phyloP scores from a whole-genome alignment of 1,140 invertebrate genomes.

The Trichonephila inaurata region DNA sequence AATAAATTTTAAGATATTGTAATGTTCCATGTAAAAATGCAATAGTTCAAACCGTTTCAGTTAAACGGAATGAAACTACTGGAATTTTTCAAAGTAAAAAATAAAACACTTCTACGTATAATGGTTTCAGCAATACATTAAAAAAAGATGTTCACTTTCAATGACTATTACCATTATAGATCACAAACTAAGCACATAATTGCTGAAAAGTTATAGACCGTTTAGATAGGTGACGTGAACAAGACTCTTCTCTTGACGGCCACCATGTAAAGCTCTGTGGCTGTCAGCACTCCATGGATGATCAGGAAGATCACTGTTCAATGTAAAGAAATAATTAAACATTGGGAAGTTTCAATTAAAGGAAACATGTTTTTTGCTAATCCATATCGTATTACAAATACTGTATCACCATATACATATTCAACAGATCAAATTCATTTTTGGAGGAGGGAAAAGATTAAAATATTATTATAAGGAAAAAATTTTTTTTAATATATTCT shows the following conservation, averaged over 20 bases:
- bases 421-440: no score
- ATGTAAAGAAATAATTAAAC: conserved; percentile 59
- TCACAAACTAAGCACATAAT: not conserved
- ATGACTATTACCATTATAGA: conserved; percentile 27
- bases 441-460: no score
- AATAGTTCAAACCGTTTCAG: not conserved
- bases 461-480: no score
- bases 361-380: conserved; percentile 12
- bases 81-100: not conserved
- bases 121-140: not conserved
- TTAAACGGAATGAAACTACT: not conserved
- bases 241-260: not conserved
- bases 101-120: not conserved
- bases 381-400: not conserved
- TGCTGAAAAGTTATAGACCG: conserved; percentile 29
- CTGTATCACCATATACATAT: not conserved
- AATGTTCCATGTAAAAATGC: not conserved
- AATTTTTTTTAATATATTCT: no score
- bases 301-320: conserved; percentile 19
- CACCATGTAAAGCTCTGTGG: conserved; percentile 61
- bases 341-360: not conserved
- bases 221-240: conserved; percentile 38
- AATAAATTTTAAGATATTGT: no score
- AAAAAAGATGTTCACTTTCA: not conserved
- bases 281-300: conserved; percentile 62